These are phyloP conservation scores for Ochotona princeps DNA, from an alignment of 2,113 vertebrate genomes.

Conservation along the genomic window DNA sequence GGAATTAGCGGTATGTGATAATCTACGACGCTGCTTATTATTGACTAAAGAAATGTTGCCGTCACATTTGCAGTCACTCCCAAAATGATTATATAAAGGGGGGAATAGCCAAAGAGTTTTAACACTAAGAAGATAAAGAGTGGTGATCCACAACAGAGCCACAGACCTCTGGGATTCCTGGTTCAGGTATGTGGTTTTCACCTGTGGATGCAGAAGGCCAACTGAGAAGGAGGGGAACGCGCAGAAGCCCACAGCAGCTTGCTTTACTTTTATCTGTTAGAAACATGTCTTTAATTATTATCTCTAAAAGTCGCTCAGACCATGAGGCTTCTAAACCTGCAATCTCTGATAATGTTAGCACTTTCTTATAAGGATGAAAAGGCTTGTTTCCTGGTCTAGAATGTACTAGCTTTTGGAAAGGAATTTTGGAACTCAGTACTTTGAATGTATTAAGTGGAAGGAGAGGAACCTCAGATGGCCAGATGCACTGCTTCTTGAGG, in stretches of 20 bases:
- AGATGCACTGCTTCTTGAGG: background rate
- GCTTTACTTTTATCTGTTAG: background rate
- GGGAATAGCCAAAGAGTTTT: background rate
- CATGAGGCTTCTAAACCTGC: background rate
- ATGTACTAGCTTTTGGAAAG: background rate
- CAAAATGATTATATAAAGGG: background rate
- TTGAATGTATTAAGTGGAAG: background rate
- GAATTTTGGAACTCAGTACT: background rate
- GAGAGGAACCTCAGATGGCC: background rate
- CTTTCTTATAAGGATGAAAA: background rate
- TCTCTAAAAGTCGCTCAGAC: background rate
- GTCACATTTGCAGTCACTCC: background rate
- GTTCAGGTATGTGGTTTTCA: conserved; percentile 9
- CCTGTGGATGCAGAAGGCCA: fast-evolving
- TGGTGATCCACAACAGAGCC: background rate
- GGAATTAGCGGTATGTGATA: background rate
- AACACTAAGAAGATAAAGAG: background rate
- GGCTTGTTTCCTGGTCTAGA: background rate
- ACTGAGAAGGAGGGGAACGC: background rate
- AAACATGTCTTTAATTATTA: background rate
- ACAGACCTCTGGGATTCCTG: background rate
- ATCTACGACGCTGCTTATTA: background rate
- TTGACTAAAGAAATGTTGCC: background rate
- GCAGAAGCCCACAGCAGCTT: fast-evolving
- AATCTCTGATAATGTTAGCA: background rate